Conservation (phyloP, 2,888 invertebrate genomes). For the Limenitis arthemis region DNA sequence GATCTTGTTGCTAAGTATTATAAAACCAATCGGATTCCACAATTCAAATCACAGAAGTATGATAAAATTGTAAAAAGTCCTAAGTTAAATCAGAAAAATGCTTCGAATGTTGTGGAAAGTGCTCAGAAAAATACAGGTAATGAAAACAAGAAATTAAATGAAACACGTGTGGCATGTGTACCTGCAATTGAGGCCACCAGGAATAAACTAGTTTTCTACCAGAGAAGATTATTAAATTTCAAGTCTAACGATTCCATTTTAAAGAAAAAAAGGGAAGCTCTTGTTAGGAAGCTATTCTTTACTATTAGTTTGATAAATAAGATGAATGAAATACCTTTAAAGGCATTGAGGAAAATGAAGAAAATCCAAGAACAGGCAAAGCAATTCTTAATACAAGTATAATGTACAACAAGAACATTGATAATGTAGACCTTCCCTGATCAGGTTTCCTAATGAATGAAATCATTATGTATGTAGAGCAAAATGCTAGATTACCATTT, state of each 20-base stretch:
- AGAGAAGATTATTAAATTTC: slow-evolving; percentile 33
- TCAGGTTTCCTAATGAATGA: too few relatives aligned
- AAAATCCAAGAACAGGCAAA: slow-evolving; percentile 45
- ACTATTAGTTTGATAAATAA: slow-evolving; percentile 35
- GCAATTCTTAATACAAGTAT: slow-evolving; percentile 47
- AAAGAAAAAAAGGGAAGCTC: slow-evolving; percentile 35
- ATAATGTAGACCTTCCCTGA: too few relatives aligned
- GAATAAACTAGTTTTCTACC: slow-evolving; percentile 37
- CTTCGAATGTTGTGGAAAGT: slow-evolving; percentile 32
- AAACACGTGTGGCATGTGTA: slow-evolving; percentile 8
- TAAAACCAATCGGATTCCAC: slow-evolving; percentile 22
- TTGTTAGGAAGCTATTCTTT: slow-evolving; percentile 38
- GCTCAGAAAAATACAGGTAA: slow-evolving; percentile 8
- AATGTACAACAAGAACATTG: not conserved
- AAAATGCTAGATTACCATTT: too few relatives aligned
- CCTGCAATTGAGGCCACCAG: slow-evolving; percentile 21
- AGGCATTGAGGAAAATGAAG: slow-evolving; percentile 42
- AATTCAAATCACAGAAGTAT: slow-evolving; percentile 31
- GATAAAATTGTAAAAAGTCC: slow-evolving; percentile 31
- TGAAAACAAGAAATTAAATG: slow-evolving; percentile 8
- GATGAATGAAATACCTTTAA: slow-evolving; percentile 36
- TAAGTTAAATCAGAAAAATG: slow-evolving; percentile 29
- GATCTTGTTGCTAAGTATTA: slow-evolving; percentile 48
- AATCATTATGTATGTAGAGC: not conserved
- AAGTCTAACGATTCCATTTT: slow-evolving; percentile 32